These are phyloP conservation scores for Drosophila meridionalis DNA, from an alignment of 2,888 invertebrate species.

Conservation along the genomic window DNA sequence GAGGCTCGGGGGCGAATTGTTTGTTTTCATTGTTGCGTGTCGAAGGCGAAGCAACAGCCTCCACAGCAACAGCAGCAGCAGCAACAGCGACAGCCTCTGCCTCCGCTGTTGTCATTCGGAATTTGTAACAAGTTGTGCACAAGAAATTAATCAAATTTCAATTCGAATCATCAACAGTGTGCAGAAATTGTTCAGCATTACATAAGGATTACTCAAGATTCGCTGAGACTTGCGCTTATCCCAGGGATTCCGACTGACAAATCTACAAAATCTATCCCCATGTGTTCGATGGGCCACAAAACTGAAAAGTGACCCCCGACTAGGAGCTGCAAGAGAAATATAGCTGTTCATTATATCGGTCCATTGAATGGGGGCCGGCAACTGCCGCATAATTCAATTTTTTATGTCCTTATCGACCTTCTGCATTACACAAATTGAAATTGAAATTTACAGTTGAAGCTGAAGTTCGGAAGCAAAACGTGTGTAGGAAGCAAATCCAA, in stretches of 20 bases:
- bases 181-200: slow-evolving; percentile 27
- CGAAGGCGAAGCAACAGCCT: slow-evolving; percentile 16
- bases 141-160: slow-evolving; percentile 69
- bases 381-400: slow-evolving; percentile 74
- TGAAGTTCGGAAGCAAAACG: slow-evolving; percentile 30
- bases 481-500: not conserved
- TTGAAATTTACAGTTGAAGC: slow-evolving; percentile 46
- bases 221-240: not conserved
- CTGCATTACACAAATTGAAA: slow-evolving; percentile 69
- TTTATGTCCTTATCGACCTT: slow-evolving; percentile 25
- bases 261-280: slow-evolving; percentile 26
- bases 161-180: slow-evolving; percentile 54
- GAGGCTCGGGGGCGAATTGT: slow-evolving; percentile 9
- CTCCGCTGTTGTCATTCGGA: slow-evolving; percentile 36
- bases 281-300: slow-evolving; percentile 62
- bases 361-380: slow-evolving; percentile 43
- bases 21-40: slow-evolving; percentile 63
- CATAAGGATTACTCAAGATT: slow-evolving; percentile 23
- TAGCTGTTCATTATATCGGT: slow-evolving; percentile 30
- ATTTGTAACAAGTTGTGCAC: slow-evolving; percentile 41
- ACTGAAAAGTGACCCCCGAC: slow-evolving; percentile 45
- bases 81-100: not conserved
- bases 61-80: slow-evolving; percentile 8
- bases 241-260: slow-evolving; percentile 8
- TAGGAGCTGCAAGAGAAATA: slow-evolving; percentile 30